Percentiles rank a stretch among this genome's conserved stretches.
phyloP scores from a whole-genome alignment of 2,888 invertebrate species.

The Serrognathus titanus region DNA sequence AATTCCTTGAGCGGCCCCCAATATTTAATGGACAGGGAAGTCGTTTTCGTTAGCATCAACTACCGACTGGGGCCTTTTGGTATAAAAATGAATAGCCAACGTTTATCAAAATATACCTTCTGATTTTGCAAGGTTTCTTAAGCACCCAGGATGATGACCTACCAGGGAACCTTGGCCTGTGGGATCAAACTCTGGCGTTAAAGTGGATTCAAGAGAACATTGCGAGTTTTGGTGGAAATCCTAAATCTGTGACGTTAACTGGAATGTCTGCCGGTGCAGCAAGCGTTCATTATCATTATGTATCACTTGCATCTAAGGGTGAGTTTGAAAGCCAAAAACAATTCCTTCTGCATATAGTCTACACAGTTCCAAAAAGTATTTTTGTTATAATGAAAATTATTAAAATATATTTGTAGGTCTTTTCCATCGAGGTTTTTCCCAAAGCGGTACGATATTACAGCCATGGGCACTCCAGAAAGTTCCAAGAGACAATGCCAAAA shows the following conservation, averaged over 20 bases:
- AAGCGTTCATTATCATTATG: slow-evolving; percentile 66
- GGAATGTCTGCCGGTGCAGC: slow-evolving; percentile 70
- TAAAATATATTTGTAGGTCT: slow-evolving; percentile 44
- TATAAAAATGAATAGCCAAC: not conserved
- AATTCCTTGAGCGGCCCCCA: slow-evolving; percentile 53
- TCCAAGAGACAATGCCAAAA: slow-evolving; percentile 56
- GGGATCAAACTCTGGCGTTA: slow-evolving; percentile 66
- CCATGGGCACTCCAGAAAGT: slow-evolving; percentile 53
- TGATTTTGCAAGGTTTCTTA: slow-evolving; percentile 49
- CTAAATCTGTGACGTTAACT: slow-evolving; percentile 59
- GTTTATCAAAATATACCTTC: too few relatives aligned
- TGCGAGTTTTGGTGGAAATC: slow-evolving; percentile 64
- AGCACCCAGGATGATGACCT: slow-evolving; percentile 64
- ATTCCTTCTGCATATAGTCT: not conserved
- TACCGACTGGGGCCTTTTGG: slow-evolving; percentile 62
- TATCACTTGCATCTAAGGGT: slow-evolving; percentile 56
- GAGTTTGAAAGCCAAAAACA: too few relatives aligned
- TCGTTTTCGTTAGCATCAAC: slow-evolving; percentile 62
- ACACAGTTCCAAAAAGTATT: not conserved
- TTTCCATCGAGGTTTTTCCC: slow-evolving; percentile 59
- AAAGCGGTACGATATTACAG: slow-evolving; percentile 63
- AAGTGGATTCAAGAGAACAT: slow-evolving; percentile 66
- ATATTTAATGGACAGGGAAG: slow-evolving; percentile 58
- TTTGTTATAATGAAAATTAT: too few relatives aligned
- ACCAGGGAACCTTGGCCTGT: slow-evolving; percentile 67